These are phyloP conservation scores for Tetanocera ferruginea DNA, from an alignment of 2,888 invertebrate species.

Conservation along the genomic window DNA sequence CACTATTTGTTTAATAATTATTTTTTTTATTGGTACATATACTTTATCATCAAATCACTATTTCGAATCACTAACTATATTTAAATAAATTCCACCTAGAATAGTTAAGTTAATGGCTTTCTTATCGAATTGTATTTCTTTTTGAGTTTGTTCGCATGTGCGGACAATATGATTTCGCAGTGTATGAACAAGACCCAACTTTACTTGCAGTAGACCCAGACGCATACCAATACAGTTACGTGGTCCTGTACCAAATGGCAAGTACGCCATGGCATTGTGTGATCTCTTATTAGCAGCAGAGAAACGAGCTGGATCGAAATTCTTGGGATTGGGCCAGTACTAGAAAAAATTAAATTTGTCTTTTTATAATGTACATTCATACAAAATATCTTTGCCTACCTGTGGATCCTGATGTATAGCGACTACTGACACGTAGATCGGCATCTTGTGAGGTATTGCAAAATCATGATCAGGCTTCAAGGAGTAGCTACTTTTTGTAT, in stretches of 20 bases:
- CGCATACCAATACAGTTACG: slow-evolving; percentile 63
- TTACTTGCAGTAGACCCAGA: slow-evolving; percentile 61
- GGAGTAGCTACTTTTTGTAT: slow-evolving; percentile 55
- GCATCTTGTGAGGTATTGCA: slow-evolving; percentile 61
- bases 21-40: too few relatives aligned
- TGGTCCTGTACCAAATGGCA: slow-evolving; percentile 64
- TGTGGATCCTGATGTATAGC: slow-evolving; percentile 64
- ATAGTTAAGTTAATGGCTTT: slow-evolving; percentile 61
- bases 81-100: slow-evolving; percentile 59
- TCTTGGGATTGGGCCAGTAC: slow-evolving; percentile 60
- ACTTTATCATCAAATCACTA: too few relatives aligned
- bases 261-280: slow-evolving; percentile 57
- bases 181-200: slow-evolving; percentile 61
- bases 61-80: slow-evolving; percentile 55
- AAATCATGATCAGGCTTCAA: too few relatives aligned
- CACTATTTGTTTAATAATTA: too few relatives aligned
- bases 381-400: too few relatives aligned
- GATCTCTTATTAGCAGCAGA: slow-evolving; percentile 56
- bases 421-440: slow-evolving; percentile 63
- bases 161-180: slow-evolving; percentile 60
- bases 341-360: too few relatives aligned
- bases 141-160: slow-evolving; percentile 51
- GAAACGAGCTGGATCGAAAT: slow-evolving; percentile 64
- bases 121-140: slow-evolving; percentile 58
- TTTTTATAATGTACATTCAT: too few relatives aligned